Conservation (phyloP, 2,797 vertebrate species). For the Thalassophryne amazonica region DNA sequence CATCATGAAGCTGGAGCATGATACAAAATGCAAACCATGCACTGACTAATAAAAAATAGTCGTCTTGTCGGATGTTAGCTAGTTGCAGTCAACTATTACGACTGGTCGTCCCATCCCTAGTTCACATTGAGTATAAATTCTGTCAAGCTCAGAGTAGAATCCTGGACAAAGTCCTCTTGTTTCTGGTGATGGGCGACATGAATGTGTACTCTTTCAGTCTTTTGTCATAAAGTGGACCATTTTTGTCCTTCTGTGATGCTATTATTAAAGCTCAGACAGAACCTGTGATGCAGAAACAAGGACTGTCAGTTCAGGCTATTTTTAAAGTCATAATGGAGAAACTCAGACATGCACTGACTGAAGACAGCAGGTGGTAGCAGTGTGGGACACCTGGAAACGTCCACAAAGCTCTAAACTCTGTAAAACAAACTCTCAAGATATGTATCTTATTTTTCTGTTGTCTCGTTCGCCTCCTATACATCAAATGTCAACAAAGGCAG, state of each 20-base stretch:
- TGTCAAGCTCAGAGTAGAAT: too few relatives aligned
- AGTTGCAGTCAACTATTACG: too few relatives aligned
- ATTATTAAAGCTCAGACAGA: neutral
- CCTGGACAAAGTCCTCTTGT: too few relatives aligned
- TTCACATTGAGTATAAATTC: too few relatives aligned
- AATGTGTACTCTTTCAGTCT: neutral
- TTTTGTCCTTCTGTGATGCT: neutral
- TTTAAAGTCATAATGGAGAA: neutral
- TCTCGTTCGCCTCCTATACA: neutral
- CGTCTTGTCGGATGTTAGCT: too few relatives aligned
- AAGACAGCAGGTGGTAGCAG: neutral
- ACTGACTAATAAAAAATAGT: too few relatives aligned
- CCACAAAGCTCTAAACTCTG: conserved; percentile 9
- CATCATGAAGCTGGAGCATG: too few relatives aligned
- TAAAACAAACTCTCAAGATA: conserved; percentile 31
- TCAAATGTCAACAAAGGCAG: conserved; percentile 12
- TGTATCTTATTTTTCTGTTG: conserved; percentile 6
- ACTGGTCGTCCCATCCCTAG: too few relatives aligned
- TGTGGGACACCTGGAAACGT: conserved; percentile 3
- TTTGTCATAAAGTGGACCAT: neutral
- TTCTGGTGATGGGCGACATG: neutral
- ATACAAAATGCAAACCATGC: too few relatives aligned
- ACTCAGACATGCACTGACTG: neutral
- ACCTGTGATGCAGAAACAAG: neutral
- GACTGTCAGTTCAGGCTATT: too few relatives aligned